Evolutionary conservation across 1,140 invertebrate genomes (phyloP).

Genomic region (Zaprionus gabonicus): DNA sequence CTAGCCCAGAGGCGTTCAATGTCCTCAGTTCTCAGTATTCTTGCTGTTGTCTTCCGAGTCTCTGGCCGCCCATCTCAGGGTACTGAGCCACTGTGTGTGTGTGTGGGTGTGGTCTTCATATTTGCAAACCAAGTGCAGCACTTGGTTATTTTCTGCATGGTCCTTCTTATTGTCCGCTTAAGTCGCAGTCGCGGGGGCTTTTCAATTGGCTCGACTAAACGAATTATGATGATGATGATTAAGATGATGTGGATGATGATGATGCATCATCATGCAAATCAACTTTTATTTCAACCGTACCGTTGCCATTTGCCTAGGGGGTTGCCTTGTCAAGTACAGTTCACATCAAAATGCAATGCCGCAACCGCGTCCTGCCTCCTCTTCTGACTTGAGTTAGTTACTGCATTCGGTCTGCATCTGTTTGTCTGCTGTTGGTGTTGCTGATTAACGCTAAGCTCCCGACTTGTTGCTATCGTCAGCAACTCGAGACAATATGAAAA

Average conservation of each 20-base stretch:
- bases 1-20: conserved; percentile 19
- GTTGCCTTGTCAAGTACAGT: not conserved
- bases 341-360: conserved; percentile 15
- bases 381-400: conserved; percentile 9
- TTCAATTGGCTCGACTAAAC: conserved; percentile 47
- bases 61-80: not conserved
- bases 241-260: not conserved
- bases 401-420: conserved; percentile 17
- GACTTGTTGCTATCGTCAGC: too few species aligned
- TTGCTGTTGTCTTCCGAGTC: conserved; percentile 9
- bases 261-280: not conserved
- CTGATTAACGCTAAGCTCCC: conserved; percentile 31
- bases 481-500: not conserved
- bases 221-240: conserved; percentile 46
- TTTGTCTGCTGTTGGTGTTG: conserved; percentile 19
- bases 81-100: not conserved
- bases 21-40: not conserved
- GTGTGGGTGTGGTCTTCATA: conserved; percentile 51
- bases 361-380: too few species aligned
- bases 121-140: conserved; percentile 72
- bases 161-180: conserved; percentile 36
- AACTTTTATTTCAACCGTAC: not conserved
- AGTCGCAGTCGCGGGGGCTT: conserved; percentile 29
- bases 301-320: not conserved
- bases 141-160: conserved; percentile 72